phyloP scores from a whole-genome alignment of 1,140 invertebrate genomes.

The Drosophila quadrilineata region DNA sequence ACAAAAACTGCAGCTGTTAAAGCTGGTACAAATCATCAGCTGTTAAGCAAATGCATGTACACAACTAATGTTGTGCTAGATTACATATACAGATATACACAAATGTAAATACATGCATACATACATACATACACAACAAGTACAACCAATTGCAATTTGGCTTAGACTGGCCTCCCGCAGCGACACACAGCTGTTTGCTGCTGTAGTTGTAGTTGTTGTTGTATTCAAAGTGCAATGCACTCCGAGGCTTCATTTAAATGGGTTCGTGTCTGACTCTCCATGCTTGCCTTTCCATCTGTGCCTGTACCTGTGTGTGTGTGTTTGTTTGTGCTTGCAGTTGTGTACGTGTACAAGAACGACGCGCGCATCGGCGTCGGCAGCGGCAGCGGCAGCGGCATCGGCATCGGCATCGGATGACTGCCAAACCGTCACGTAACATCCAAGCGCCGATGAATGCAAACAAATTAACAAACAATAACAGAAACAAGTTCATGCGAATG shows the following conservation, averaged over 20 bases:
- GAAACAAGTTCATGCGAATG: conserved; percentile 23
- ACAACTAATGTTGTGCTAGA: too few species aligned
- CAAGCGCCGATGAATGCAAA: conserved; percentile 35
- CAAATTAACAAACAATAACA: conserved; percentile 27
- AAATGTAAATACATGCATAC: neutral
- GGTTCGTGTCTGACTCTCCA: neutral
- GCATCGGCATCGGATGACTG: conserved; percentile 54
- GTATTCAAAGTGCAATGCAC: conserved; percentile 33
- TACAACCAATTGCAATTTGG: conserved; percentile 20
- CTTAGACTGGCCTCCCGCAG: conserved; percentile 14
- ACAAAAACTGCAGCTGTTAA: too few species aligned
- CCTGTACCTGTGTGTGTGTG: conserved; percentile 2
- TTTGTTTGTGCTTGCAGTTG: conserved; percentile 14
- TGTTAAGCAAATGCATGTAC: neutral
- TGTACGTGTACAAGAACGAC: conserved; percentile 56
- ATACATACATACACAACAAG: conserved; percentile 1
- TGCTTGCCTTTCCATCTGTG: too few species aligned
- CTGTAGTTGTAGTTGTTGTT: conserved; percentile 3
- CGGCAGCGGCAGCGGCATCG: conserved; percentile 54
- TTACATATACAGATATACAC: neutral
- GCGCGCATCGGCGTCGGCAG: conserved; percentile 48
- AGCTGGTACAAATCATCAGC: too few species aligned
- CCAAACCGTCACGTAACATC: conserved; percentile 59
- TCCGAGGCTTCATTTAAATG: conserved; percentile 9
- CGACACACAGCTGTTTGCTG: conserved; percentile 12